These are phyloP conservation scores for Asobara japonica DNA, from an alignment of 1,140 invertebrate species.

Conservation along the genomic window DNA sequence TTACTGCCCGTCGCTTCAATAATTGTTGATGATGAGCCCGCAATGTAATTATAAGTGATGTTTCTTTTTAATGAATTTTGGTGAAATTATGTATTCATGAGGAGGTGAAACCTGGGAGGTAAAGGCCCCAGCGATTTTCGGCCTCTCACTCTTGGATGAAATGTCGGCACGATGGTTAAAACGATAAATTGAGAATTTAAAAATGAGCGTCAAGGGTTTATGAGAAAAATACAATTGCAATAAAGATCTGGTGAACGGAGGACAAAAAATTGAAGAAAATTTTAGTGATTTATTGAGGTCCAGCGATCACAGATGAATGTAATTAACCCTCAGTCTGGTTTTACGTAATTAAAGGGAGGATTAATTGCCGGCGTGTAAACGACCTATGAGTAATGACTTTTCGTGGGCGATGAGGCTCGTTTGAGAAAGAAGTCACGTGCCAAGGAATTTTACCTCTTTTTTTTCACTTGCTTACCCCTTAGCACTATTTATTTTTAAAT, in stretches of 20 bases:
- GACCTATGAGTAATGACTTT: slow-evolving; percentile 19
- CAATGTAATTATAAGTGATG: too few species aligned
- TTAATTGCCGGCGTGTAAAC: slow-evolving; percentile 1
- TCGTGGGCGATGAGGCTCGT: slow-evolving; percentile 14
- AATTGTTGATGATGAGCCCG: too few species aligned
- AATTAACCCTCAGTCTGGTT: slow-evolving; percentile 14
- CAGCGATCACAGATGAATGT: not conserved
- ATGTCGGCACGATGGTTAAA: too few species aligned
- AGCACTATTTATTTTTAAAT: not conserved
- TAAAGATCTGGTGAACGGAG: not conserved
- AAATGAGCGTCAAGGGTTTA: too few species aligned
- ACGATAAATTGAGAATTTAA: too few species aligned
- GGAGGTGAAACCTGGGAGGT: too few species aligned
- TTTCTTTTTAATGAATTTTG: too few species aligned
- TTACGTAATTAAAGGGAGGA: slow-evolving; percentile 5
- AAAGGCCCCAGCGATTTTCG: too few species aligned
- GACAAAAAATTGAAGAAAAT: slow-evolving; percentile 12
- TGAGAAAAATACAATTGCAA: too few species aligned
- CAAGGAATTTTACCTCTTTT: not conserved
- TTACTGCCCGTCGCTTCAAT: too few species aligned
- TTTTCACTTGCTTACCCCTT: not conserved
- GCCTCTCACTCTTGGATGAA: too few species aligned
- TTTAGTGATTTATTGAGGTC: not conserved
- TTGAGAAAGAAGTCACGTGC: slow-evolving; percentile 12
- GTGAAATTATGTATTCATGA: too few species aligned